These are phyloP conservation scores for Clanis bilineata DNA, from an alignment of 2,888 invertebrate species.

Conservation along the genomic window DNA sequence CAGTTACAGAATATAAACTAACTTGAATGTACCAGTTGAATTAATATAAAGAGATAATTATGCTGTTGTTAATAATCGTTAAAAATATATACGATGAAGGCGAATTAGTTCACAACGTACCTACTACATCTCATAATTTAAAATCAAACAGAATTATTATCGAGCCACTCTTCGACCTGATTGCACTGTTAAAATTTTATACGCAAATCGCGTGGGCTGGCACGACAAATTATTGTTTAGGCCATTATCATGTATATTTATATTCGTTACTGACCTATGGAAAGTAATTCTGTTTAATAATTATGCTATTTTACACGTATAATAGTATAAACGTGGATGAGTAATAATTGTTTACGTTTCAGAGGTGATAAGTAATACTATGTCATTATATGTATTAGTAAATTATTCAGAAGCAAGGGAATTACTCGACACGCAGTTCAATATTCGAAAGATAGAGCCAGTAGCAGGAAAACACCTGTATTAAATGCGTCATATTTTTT, in stretches of 20 bases:
- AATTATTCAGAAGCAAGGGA: not conserved
- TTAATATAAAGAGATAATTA: not conserved
- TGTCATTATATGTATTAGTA: too few species aligned
- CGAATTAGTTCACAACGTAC: not conserved
- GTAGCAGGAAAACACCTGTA: slow-evolving; percentile 1
- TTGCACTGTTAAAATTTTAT: slow-evolving; percentile 4
- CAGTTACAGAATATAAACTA: not conserved
- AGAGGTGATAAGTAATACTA: not conserved
- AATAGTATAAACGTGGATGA: not conserved
- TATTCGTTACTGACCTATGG: slow-evolving; percentile 36
- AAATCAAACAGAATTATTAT: not conserved
- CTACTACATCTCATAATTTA: not conserved
- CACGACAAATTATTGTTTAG: slow-evolving; percentile 9
- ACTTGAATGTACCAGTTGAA: not conserved
- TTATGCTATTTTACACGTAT: not conserved
- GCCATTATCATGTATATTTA: slow-evolving; percentile 25
- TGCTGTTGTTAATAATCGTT: not conserved
- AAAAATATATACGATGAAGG: not conserved
- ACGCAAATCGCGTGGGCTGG: not conserved
- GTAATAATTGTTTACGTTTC: not conserved
- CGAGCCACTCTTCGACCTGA: not conserved
- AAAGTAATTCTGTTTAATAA: slow-evolving; percentile 20
- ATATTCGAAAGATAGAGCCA: not conserved
- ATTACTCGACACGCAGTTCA: not conserved
- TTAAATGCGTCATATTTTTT: not conserved